These are phyloP conservation scores for Eucidaris tribuloides DNA, from an alignment of 35 echinoderm and acorn worm species.

Conservation along the genomic window DNA sequence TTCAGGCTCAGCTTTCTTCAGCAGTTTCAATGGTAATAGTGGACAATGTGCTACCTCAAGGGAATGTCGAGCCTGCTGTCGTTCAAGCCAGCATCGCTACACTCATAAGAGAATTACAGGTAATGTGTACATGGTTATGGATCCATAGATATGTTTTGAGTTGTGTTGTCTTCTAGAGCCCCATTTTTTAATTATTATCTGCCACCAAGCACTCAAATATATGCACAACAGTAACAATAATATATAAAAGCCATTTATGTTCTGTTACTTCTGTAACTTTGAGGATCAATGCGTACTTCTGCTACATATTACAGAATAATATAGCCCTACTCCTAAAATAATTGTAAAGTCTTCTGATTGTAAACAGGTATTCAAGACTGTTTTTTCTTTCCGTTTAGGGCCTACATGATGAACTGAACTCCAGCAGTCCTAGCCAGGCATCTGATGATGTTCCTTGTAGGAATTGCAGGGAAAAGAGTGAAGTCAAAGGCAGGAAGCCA, in stretches of 20 bases:
- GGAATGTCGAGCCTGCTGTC: background rate
- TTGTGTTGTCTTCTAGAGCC: too few species aligned
- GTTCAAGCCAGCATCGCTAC: background rate
- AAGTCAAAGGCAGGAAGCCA: constrained; percentile 9
- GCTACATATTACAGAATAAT: too few species aligned
- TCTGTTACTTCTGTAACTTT: too few species aligned
- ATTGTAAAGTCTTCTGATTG: background rate
- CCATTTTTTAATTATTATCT: too few species aligned
- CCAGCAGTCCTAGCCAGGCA: background rate
- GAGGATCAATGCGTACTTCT: too few species aligned
- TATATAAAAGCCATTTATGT: too few species aligned
- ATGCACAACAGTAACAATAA: background rate
- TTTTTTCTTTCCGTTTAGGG: background rate
- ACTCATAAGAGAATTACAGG: constrained; percentile 17
- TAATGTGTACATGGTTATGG: background rate
- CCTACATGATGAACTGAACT: background rate
- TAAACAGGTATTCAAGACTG: background rate
- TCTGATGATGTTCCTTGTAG: background rate
- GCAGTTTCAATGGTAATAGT: constrained; percentile 13
- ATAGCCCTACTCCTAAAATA: background rate
- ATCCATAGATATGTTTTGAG: too few species aligned
- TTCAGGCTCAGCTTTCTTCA: constrained; percentile 12
- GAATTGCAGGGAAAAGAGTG: background rate
- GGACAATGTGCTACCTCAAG: background rate
- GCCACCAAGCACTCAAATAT: background rate